These are phyloP conservation scores for Pammene fasciana DNA, from an alignment of 2,888 invertebrate genomes.

Conservation along the genomic window DNA sequence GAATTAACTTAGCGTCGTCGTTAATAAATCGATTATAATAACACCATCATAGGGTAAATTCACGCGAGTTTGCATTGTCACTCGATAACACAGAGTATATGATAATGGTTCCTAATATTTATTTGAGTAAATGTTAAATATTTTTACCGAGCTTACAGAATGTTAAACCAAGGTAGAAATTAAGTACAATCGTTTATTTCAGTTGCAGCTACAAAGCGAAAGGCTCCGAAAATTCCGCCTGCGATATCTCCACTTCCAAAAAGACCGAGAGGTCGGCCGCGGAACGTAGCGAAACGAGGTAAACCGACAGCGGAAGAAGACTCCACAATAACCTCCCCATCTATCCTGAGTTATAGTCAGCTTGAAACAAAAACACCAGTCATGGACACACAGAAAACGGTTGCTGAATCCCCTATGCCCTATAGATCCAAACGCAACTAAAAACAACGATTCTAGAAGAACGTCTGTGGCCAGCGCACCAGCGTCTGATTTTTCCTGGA, in stretches of 20 bases:
- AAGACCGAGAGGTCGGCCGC: not conserved
- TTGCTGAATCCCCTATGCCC: slow-evolving; percentile 16
- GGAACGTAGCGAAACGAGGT: not conserved
- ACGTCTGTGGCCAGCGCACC: slow-evolving; percentile 52
- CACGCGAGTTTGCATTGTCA: no score
- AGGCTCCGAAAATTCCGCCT: not conserved
- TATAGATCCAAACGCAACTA: not conserved
- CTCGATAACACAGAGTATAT: no score
- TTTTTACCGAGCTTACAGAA: no score
- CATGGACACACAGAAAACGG: slow-evolving; percentile 13
- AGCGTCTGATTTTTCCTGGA: slow-evolving; percentile 64
- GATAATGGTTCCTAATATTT: no score
- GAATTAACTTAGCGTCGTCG: no score
- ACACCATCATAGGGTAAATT: no score
- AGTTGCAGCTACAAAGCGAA: slow-evolving; percentile 8
- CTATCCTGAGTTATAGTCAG: slow-evolving; percentile 8
- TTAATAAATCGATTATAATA: no score
- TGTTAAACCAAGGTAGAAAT: no score
- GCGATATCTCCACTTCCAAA: not conserved
- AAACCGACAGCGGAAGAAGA: slow-evolving; percentile 9
- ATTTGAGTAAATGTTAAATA: no score
- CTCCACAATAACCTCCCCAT: slow-evolving; percentile 25
- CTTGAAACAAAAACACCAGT: slow-evolving; percentile 3
- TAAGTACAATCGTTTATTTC: not conserved
- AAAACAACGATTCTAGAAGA: slow-evolving; percentile 48